Evolutionary conservation across 2,888 invertebrate genomes (phyloP).

Genomic region (Gordius sp.): DNA sequence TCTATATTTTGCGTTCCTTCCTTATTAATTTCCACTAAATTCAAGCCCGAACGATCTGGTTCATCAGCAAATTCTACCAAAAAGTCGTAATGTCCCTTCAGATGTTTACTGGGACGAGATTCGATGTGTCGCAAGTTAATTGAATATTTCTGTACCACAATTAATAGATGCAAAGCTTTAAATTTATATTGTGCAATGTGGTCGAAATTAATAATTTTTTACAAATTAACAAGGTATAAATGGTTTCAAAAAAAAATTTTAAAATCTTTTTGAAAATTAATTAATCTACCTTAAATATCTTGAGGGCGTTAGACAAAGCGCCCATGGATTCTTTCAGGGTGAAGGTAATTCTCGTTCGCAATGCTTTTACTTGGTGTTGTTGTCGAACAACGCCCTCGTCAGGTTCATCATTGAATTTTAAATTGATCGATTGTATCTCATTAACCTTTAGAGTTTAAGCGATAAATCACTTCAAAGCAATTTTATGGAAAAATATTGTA

Average conservation of each 20-base stretch:
- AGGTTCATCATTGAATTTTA: too few relatives aligned
- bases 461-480: too few relatives aligned
- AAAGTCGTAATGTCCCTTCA: slow-evolving; percentile 30
- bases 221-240: too few relatives aligned
- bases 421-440: too few relatives aligned
- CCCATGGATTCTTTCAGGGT: slow-evolving; percentile 1
- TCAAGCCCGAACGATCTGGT: slow-evolving; percentile 17
- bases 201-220: too few relatives aligned
- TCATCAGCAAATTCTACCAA: slow-evolving; percentile 23
- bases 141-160: slow-evolving; percentile 29
- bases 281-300: slow-evolving; percentile 2
- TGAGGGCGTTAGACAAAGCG: neutral
- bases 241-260: too few relatives aligned
- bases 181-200: too few relatives aligned
- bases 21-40: neutral
- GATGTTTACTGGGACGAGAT: slow-evolving; percentile 31
- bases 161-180: too few relatives aligned
- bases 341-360: neutral
- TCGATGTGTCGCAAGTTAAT: slow-evolving; percentile 33
- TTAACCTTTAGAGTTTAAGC: too few relatives aligned
- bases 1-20: neutral
- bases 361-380: too few relatives aligned
- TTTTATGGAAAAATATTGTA: too few relatives aligned
- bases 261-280: neutral
- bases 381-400: too few relatives aligned